These are phyloP conservation scores for Papilio aristodemus DNA, from an alignment of 1,140 invertebrate species.

Conservation along the genomic window DNA sequence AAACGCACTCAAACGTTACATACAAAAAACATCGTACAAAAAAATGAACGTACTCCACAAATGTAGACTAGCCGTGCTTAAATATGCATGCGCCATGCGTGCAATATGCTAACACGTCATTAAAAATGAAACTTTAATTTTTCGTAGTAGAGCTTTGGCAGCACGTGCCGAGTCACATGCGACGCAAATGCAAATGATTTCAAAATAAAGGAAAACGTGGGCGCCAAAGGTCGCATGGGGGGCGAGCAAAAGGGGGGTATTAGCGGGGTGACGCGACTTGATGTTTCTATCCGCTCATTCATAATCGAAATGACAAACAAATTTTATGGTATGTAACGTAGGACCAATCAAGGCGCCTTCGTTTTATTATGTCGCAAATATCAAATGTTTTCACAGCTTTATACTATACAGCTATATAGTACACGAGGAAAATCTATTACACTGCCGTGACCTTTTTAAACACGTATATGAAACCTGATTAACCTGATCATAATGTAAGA, in stretches of 20 bases:
- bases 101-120: constrained; percentile 67
- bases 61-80: constrained; percentile 25
- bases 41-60: constrained; percentile 19
- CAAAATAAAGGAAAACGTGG: constrained; percentile 39
- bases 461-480: neutral
- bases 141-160: constrained; percentile 38
- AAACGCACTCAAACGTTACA: constrained; percentile 23
- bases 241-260: constrained; percentile 6
- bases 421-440: neutral
- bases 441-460: neutral
- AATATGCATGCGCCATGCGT: constrained; percentile 34
- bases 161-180: constrained; percentile 57
- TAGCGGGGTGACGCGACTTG: constrained; percentile 5
- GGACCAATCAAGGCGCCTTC: neutral
- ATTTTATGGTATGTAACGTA: constrained; percentile 9
- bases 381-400: neutral
- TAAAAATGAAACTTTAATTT: constrained; percentile 76
- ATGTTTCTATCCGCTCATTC: constrained; percentile 6
- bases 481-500: neutral
- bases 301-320: constrained; percentile 15
- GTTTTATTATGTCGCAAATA: neutral
- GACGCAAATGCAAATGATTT: constrained; percentile 61
- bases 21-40: neutral
- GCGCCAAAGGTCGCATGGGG: neutral
- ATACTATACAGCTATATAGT: neutral